phyloP scores from a whole-genome alignment of 1,140 invertebrate species.

The Schlechtendalia chinensis region DNA sequence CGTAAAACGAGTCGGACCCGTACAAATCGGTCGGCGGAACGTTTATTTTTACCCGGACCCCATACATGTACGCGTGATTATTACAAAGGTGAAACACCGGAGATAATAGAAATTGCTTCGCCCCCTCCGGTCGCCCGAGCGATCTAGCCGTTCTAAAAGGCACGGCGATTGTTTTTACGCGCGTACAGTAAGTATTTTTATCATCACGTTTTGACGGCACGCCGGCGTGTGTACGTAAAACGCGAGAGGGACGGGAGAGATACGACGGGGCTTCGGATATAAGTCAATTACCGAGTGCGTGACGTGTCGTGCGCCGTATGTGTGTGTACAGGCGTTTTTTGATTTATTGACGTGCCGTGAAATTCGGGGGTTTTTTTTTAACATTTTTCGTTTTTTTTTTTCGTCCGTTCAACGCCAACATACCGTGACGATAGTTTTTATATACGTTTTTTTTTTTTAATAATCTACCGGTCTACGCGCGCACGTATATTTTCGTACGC shows the following conservation, averaged over 20 bases:
- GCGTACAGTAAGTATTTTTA: background rate
- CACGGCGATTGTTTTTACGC: background rate
- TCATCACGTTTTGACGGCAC: background rate
- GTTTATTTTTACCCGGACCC: background rate
- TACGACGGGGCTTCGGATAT: constrained; percentile 12
- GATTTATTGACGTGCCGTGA: constrained; percentile 24
- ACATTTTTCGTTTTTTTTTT: background rate
- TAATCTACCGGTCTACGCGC: too few relatives aligned
- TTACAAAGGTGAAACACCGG: background rate
- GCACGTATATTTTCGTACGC: too few relatives aligned
- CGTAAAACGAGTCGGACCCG: constrained; percentile 21
- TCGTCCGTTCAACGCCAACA: too few relatives aligned
- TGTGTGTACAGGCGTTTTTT: constrained; percentile 11
- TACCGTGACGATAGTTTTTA: too few relatives aligned
- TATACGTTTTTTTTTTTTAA: too few relatives aligned
- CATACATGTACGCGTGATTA: too few relatives aligned
- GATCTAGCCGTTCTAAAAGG: background rate
- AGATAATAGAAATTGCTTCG: background rate
- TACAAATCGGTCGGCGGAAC: constrained; percentile 24
- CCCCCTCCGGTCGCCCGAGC: background rate
- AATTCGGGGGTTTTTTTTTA: background rate
- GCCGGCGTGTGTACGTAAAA: background rate
- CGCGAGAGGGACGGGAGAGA: background rate
- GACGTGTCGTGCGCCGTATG: background rate
- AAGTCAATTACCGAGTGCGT: constrained; percentile 42